Percentiles rank a stretch among this genome's conserved stretches.
These are phyloP conservation scores for Sinocyclocheilus grahami DNA, from an alignment of 2,113 vertebrate genomes.

Conservation along the genomic window DNA sequence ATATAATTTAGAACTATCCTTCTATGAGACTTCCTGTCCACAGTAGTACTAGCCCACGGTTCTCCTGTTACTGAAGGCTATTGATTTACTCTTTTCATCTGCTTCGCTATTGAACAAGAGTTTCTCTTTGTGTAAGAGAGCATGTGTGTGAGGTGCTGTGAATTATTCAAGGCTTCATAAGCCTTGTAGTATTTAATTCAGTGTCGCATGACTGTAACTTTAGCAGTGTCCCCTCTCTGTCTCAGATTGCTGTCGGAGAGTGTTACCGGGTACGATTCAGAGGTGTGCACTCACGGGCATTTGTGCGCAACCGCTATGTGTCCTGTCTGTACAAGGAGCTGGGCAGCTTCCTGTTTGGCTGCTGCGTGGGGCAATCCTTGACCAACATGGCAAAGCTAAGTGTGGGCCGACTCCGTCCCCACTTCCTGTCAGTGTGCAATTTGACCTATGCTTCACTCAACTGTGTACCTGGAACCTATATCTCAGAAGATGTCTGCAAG, in stretches of 20 bases:
- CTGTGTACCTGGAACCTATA: slow-evolving; percentile 65
- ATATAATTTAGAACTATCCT: too few species aligned
- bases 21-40: not conserved
- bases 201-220: not conserved
- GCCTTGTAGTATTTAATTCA: slow-evolving; percentile 8
- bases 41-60: not conserved
- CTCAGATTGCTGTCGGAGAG: slow-evolving; percentile 77
- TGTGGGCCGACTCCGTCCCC: slow-evolving; percentile 75
- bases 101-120: not conserved
- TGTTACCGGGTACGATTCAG: slow-evolving; percentile 70
- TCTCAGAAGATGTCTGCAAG: slow-evolving; percentile 66
- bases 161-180: slow-evolving; percentile 8
- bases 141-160: slow-evolving; percentile 1
- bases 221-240: not conserved
- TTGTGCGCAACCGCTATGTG: slow-evolving; percentile 71
- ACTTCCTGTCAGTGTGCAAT: slow-evolving; percentile 77
- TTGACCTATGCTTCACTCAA: slow-evolving; percentile 71
- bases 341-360: slow-evolving; percentile 82
- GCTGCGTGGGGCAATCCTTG: slow-evolving; percentile 80
- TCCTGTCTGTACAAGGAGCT: slow-evolving; percentile 81
- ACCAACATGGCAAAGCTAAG: slow-evolving; percentile 81
- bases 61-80: slow-evolving; percentile 15
- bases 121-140: slow-evolving; percentile 1
- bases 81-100: slow-evolving; percentile 10
- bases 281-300: slow-evolving; percentile 62